Conservation (phyloP, 64 coral and sea anemone species). For the Hydrozoanthus tunicans region DNA sequence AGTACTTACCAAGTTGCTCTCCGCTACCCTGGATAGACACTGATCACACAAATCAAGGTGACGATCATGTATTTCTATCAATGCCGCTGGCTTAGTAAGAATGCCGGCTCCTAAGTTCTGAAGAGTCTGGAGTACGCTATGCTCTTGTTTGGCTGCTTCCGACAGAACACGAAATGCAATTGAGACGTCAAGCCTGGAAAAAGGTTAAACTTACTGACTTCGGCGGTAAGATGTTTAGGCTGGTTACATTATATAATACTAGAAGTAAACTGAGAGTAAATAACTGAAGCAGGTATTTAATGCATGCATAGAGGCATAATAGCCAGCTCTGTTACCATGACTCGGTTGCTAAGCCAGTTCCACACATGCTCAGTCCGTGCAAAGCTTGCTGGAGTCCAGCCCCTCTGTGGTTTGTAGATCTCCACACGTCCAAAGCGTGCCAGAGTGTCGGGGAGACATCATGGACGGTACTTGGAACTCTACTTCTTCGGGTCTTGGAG, state of each 20-base stretch:
- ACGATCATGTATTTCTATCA: constrained; percentile 80
- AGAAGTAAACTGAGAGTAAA: no score
- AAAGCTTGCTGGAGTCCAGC: constrained; percentile 86
- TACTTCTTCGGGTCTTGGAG: background rate
- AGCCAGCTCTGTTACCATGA: constrained; percentile 56
- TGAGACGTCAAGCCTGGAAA: constrained; percentile 72
- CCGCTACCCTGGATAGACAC: constrained; percentile 69
- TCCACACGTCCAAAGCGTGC: constrained; percentile 92
- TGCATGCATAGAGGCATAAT: background rate
- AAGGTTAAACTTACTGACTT: background rate
- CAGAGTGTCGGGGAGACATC: constrained; percentile 87
- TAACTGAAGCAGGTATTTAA: no score
- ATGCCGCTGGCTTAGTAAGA: constrained; percentile 65
- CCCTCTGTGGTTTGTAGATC: constrained; percentile 70
- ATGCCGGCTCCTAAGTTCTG: constrained; percentile 79
- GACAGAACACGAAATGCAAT: constrained; percentile 84
- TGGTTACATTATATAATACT: no score
- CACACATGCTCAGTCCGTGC: constrained; percentile 76
- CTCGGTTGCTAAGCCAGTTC: constrained; percentile 72
- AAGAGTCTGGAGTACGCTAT: constrained; percentile 74
- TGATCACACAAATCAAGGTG: constrained; percentile 79
- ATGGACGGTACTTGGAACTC: constrained; percentile 64
- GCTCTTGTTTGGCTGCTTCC: constrained; percentile 64
- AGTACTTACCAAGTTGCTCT: constrained; percentile 12
- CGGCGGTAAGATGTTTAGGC: no score